These are phyloP conservation scores for Heteronetta atricapilla DNA, from an alignment of 2,113 vertebrate species.

Conservation along the genomic window DNA sequence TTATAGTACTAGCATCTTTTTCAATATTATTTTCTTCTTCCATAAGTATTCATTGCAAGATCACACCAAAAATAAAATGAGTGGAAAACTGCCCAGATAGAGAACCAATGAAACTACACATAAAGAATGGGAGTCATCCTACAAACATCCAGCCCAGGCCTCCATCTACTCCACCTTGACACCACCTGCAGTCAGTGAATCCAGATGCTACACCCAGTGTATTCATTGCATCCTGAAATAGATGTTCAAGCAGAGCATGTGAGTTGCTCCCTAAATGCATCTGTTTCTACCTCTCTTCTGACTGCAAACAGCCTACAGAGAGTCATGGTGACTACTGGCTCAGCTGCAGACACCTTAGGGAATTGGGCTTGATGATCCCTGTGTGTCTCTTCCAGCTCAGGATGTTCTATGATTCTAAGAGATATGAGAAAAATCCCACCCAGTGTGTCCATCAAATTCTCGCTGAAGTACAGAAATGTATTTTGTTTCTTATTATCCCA, in stretches of 20 bases:
- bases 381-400: not conserved
- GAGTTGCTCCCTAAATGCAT: not conserved
- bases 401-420: not conserved
- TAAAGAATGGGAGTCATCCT: not conserved
- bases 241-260: not conserved
- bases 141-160: not conserved
- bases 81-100: not conserved
- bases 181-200: not conserved
- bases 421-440: not conserved
- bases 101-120: not conserved
- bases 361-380: not conserved
- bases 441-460: not conserved
- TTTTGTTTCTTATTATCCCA: not conserved
- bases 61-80: not conserved
- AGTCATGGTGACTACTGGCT: not conserved
- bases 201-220: not conserved
- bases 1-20: not conserved
- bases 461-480: not conserved
- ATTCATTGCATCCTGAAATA: not conserved
- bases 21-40: not conserved
- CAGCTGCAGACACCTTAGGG: not conserved
- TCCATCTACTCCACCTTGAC: not conserved
- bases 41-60: not conserved
- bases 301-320: not conserved
- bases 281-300: not conserved